These are phyloP conservation scores for Sphaerodactylus townsendi DNA, from an alignment of 2,113 vertebrate species.

Conservation along the genomic window DNA sequence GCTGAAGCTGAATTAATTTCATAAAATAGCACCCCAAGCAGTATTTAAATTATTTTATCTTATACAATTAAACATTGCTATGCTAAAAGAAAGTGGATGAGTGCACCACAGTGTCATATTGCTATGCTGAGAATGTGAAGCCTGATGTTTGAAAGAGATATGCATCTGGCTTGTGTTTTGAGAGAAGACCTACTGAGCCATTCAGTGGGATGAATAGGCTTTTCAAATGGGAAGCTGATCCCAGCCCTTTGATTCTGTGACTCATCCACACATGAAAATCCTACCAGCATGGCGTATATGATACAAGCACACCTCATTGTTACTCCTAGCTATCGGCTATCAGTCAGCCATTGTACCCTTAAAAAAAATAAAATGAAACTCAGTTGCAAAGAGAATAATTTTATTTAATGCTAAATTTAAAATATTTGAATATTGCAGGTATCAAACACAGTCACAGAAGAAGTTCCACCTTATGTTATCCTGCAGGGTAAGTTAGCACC, in stretches of 20 bases:
- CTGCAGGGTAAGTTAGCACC: background rate
- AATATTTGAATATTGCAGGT: background rate
- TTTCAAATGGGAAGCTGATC: slow-evolving; percentile 14
- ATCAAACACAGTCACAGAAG: background rate
- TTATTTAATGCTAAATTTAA: slow-evolving; percentile 43
- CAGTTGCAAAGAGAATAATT: slow-evolving; percentile 53
- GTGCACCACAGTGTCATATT: slow-evolving; percentile 21
- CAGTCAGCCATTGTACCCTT: background rate
- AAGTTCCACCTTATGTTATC: background rate
- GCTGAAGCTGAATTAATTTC: slow-evolving; percentile 35
- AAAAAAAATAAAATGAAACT: slow-evolving; percentile 43
- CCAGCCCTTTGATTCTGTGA: slow-evolving; percentile 9
- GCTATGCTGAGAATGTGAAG: slow-evolving; percentile 36
- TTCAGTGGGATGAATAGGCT: background rate
- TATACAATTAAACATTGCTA: slow-evolving; percentile 27
- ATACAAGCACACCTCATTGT: background rate
- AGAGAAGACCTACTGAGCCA: slow-evolving; percentile 33
- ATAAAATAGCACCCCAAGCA: slow-evolving; percentile 33
- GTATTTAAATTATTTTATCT: slow-evolving; percentile 21
- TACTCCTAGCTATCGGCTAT: background rate
- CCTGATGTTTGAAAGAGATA: slow-evolving; percentile 39
- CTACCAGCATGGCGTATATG: fast-evolving
- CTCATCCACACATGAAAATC: slow-evolving; percentile 9
- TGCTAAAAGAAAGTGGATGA: slow-evolving; percentile 29
- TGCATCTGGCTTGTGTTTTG: slow-evolving; percentile 12